Base-by-base conservation (phyloP, 1,140 invertebrate species). In the Drosophila insularis region DNA sequence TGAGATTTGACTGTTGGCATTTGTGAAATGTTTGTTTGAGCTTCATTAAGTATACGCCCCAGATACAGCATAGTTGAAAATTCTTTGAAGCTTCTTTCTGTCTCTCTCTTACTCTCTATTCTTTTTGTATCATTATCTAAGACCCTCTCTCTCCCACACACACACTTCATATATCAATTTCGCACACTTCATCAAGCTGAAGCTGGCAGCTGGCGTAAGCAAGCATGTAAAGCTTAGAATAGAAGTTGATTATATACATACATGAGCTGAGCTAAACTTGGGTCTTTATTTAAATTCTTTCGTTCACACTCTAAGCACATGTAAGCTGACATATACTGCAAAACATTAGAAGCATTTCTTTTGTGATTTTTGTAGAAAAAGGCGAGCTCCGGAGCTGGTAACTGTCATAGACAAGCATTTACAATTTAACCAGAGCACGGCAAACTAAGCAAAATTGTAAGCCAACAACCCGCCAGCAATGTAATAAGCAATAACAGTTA, bases 401-500 rank as follows among this genome's bases (percentile, higher is more conserved):
- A 50, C 43, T 70, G 73, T 61, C 64, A 62, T 61, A 59, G 76
- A 63, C 74, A 78, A 53, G 69, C 69, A 65, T 43, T 76, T 67
- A 50, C 60, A 72, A 68, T 82, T 68, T 69, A 74, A 55, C 59
- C 60, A 32, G 62, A 77, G 69, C 79, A 79, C 68, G 65, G 81
- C 71, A 74, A 79, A 76, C 82, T 79, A 81, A 68, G 63, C 54
- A 32, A 67, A 62, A 59, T 56, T 59, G 60, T 63, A 50, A 11
- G 19, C 53, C 68, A 11, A 31, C 37, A 55, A n/a, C 40, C 43
- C 58, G 50, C 74, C 61, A 13, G 43, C 58, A 58, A 78, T 66
- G 68, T 89, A 89, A 85, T 80, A 89, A 78, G 84, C 80, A 89
- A 80, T 89, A 85, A 89, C 73, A 71, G 74, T 80, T 75, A 73